phyloP scores from a whole-genome alignment of 2,888 invertebrate genomes.

The Tridacna gigas region DNA sequence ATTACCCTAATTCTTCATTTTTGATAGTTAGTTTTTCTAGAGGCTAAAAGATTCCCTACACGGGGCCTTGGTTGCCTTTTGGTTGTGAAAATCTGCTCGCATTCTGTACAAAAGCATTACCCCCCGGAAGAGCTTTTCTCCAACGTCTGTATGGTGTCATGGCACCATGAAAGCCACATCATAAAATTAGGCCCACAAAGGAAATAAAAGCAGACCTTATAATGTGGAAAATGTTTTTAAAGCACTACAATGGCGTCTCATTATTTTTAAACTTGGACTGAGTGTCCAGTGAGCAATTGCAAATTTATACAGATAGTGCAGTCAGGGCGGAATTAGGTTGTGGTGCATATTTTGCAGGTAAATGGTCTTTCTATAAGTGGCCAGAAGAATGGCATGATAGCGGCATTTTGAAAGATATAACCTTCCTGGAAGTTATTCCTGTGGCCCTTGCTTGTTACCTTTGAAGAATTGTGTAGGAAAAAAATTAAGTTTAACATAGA shows the following conservation, averaged over 20 bases:
- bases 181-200: slow-evolving; percentile 35
- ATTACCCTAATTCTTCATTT: too few species aligned
- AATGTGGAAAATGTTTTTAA: slow-evolving; percentile 47
- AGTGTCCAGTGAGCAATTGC: slow-evolving; percentile 34
- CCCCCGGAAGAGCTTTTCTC: slow-evolving; percentile 42
- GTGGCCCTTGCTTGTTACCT: slow-evolving; percentile 14
- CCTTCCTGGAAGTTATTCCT: slow-evolving; percentile 40
- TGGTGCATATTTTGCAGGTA: slow-evolving; percentile 37
- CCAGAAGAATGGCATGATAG: too few species aligned
- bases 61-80: not conserved
- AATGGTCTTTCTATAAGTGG: too few species aligned
- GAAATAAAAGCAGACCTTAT: slow-evolving; percentile 29
- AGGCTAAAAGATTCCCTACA: not conserved
- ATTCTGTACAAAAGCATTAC: slow-evolving; percentile 39
- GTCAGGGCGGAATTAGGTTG: slow-evolving; percentile 30
- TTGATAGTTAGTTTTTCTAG: not conserved
- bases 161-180: slow-evolving; percentile 40
- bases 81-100: slow-evolving; percentile 1
- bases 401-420: slow-evolving; percentile 37
- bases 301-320: slow-evolving; percentile 51
- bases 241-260: slow-evolving; percentile 5
- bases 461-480: slow-evolving; percentile 29
- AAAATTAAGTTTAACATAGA: slow-evolving; percentile 37
- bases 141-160: slow-evolving; percentile 35
- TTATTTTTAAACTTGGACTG: slow-evolving; percentile 45